These are phyloP conservation scores for Bungarus multicinctus DNA, from an alignment of 2,113 vertebrate species.

Conservation along the genomic window DNA sequence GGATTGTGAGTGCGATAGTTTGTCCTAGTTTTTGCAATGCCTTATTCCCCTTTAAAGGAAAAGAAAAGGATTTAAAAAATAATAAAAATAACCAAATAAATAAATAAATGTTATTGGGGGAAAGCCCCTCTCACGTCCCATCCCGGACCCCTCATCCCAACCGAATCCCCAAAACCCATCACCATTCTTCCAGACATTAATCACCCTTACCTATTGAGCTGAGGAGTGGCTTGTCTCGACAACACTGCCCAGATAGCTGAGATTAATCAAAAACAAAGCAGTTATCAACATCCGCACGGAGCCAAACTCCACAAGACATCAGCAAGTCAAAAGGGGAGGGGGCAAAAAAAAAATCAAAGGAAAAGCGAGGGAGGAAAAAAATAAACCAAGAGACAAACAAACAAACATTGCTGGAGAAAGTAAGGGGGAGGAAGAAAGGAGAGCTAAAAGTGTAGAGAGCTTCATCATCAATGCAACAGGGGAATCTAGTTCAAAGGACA, in stretches of 20 bases:
- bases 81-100: background rate
- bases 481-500: conserved; percentile 37
- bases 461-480: conserved; percentile 65
- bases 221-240: conserved; percentile 99
- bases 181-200: conserved; percentile 91
- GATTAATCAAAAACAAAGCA: conserved; percentile 99
- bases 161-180: conserved; percentile 67
- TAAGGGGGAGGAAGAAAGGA: conserved; percentile 51
- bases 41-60: conserved; percentile 97
- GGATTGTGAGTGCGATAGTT: conserved; percentile 46
- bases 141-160: conserved; percentile 74
- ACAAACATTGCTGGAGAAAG: conserved; percentile 49
- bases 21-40: conserved; percentile 64
- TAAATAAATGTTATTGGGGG: conserved; percentile 78
- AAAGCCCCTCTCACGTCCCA: conserved; percentile 87
- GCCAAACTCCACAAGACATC: conserved; percentile 74
- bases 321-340: conserved; percentile 69
- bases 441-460: conserved; percentile 65
- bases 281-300: conserved; percentile 85
- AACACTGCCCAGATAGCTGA: conserved; percentile 99
- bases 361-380: conserved; percentile 57
- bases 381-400: conserved; percentile 66
- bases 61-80: conserved; percentile 37
- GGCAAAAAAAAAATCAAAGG: conserved; percentile 64
- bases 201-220: conserved; percentile 99